Conservation (phyloP, 1,140 invertebrate genomes). For the Daktulosphaira vitifoliae region DNA sequence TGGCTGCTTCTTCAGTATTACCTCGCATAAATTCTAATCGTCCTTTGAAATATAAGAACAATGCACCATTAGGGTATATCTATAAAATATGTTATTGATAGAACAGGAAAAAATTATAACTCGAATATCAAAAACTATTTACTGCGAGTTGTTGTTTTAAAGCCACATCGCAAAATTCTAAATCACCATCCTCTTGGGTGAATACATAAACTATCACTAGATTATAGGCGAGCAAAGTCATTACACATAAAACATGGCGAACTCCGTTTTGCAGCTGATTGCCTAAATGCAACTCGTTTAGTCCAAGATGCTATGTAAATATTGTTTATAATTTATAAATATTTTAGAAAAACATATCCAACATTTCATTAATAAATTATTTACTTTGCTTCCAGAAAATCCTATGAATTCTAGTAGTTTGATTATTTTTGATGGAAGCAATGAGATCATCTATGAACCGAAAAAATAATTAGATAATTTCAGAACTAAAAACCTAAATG, state of each 20-base stretch:
- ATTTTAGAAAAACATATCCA: not conserved
- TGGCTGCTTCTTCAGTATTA: slow-evolving; percentile 62
- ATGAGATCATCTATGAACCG: slow-evolving; percentile 70
- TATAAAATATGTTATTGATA: slow-evolving; percentile 40
- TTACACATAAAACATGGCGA: slow-evolving; percentile 72
- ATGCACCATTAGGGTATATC: slow-evolving; percentile 73
- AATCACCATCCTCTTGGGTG: slow-evolving; percentile 68
- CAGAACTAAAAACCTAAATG: too few species aligned
- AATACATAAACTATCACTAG: slow-evolving; percentile 74
- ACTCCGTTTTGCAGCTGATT: slow-evolving; percentile 60
- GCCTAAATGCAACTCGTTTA: slow-evolving; percentile 64
- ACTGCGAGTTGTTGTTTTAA: slow-evolving; percentile 61
- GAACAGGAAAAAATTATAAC: too few species aligned
- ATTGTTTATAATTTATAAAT: not conserved
- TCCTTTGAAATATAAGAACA: slow-evolving; percentile 87
- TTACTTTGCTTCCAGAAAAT: slow-evolving; percentile 85
- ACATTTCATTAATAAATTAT: slow-evolving; percentile 32
- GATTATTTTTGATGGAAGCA: slow-evolving; percentile 74
- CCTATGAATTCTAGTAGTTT: slow-evolving; percentile 90
- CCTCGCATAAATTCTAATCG: slow-evolving; percentile 73
- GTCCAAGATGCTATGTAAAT: slow-evolving; percentile 27
- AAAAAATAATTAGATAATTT: too few species aligned
- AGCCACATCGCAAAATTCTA: slow-evolving; percentile 63
- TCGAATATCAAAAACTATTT: slow-evolving; percentile 36
- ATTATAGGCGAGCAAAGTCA: slow-evolving; percentile 75